Evolutionary conservation across 2,113 vertebrate species (phyloP), one percentile per base, ranked within the genome.

Genomic region (Perca fluviatilis): DNA sequence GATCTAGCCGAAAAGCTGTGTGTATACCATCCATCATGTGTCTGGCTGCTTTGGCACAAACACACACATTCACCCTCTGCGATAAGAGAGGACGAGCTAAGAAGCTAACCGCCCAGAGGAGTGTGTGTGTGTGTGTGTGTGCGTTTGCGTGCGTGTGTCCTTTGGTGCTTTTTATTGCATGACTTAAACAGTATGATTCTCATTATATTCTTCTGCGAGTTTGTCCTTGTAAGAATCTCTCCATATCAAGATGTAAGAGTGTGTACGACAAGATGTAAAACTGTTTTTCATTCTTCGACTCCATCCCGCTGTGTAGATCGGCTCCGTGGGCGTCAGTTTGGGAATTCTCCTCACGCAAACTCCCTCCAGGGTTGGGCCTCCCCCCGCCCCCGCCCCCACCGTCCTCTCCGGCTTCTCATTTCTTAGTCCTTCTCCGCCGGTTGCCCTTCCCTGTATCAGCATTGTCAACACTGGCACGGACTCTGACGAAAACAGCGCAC

Each of bases 281-380:
- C 9, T 16, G 25, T 65, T 77, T 54, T 19, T 69, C 69, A 3
- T 21, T 33, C 85, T 76, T 77, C 43, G 18, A 49, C 51, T 54
- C 58, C 6, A 18, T 30, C 73, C 30, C 36, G 3, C 6, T 46
- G 68, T 60, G 46, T 14, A 12, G 19, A 47, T 58, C 33, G 16
- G 73, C 36, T 64, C 47, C 16, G 5, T 67, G 56, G 40, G 78
- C 56, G 82, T 71, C 16, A 51, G 75, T 75, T 89, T 83, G 85
- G 64, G 71, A 84, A 85, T 71, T 91, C 88, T 89, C 86, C 87
- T 89, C 91, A 92, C 85, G 88, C 71, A 69, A 87, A 50, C 77
- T 71, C 47, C 56, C 70, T 74, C 56, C 19, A 21, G 75, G 78
- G 58, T 66, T 27, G 81, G 90, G 83, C 84, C 81, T 80, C 72